Evolutionary conservation across 2,888 invertebrate species (phyloP).

Genomic region (Tromatobia lineatoria): DNA sequence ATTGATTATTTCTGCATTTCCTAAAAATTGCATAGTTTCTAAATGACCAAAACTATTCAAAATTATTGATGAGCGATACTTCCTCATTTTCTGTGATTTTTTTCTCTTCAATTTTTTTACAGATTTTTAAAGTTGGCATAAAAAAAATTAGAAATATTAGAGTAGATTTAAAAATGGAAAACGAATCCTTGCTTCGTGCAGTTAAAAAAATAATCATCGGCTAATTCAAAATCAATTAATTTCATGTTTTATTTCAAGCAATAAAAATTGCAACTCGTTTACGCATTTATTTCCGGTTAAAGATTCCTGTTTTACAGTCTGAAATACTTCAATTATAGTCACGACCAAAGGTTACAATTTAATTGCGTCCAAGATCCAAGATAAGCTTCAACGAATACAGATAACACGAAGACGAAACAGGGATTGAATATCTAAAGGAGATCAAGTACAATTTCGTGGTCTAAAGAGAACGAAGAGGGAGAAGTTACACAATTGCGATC

Average conservation of each 20-base stretch:
- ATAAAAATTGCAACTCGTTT: neutral
- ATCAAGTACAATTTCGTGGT: conserved; percentile 10
- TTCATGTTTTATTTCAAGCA: neutral
- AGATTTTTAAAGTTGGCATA: too few species aligned
- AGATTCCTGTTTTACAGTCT: neutral
- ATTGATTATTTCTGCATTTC: too few species aligned
- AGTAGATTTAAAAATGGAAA: too few species aligned
- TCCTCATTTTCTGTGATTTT: too few species aligned
- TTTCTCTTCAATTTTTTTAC: too few species aligned
- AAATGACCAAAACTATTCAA: too few species aligned
- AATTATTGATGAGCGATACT: too few species aligned
- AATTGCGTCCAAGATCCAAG: neutral
- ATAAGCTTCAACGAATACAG: neutral
- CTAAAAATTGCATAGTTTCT: too few species aligned
- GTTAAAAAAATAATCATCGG: too few species aligned
- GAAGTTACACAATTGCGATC: conserved; percentile 18
- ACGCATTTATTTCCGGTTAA: neutral
- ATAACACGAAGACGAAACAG: neutral
- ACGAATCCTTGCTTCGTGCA: too few species aligned
- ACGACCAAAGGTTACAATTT: neutral
- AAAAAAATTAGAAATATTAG: too few species aligned
- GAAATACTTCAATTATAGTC: neutral
- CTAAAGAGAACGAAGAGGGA: neutral
- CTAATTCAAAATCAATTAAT: too few species aligned
- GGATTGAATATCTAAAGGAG: neutral